A percentile compares a stretch with the other conserved stretches of the same genome.
Conservation (phyloP, 92 coral and sea anemone genomes). For the Plumapathes pennacea region DNA sequence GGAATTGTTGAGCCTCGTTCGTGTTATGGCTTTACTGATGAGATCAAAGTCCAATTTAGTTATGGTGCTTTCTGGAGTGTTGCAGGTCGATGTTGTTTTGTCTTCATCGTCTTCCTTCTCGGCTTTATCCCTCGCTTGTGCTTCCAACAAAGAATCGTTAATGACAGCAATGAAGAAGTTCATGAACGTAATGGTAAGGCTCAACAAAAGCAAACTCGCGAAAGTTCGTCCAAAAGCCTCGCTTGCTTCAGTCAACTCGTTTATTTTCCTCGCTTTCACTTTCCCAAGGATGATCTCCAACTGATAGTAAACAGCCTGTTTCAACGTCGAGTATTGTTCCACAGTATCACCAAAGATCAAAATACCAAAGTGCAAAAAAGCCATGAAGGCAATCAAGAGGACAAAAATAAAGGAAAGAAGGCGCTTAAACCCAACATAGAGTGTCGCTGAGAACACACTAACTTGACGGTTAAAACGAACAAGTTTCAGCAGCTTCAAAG, state of each 20-base stretch:
- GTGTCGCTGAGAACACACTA: slow-evolving; percentile 48
- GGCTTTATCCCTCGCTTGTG: slow-evolving; percentile 20
- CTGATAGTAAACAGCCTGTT: slow-evolving; percentile 36
- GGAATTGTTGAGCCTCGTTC: not conserved
- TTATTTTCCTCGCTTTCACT: slow-evolving; percentile 25
- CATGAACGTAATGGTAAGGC: slow-evolving; percentile 43
- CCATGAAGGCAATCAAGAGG: slow-evolving; percentile 26
- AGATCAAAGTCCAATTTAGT: not conserved
- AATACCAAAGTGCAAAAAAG: slow-evolving; percentile 46
- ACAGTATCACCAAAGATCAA: slow-evolving; percentile 52
- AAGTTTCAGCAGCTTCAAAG: slow-evolving; percentile 53
- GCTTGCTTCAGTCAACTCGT: slow-evolving; percentile 34
- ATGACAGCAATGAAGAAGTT: slow-evolving; percentile 69
- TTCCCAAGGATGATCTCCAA: slow-evolving; percentile 54
- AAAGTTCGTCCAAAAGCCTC: slow-evolving; percentile 51
- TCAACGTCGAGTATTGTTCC: slow-evolving; percentile 33
- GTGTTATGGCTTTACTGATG: slow-evolving; percentile 1
- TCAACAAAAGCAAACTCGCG: slow-evolving; percentile 24
- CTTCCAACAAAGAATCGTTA: slow-evolving; percentile 51
- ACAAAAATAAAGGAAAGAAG: slow-evolving; percentile 41
- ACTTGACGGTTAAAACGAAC: slow-evolving; percentile 69
- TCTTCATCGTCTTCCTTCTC: slow-evolving; percentile 7
- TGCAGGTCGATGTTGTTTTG: not conserved
- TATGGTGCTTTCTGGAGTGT: not conserved
- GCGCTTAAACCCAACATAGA: slow-evolving; percentile 25